Percentiles rank a stretch among this genome's conserved stretches.
phyloP scores from a whole-genome alignment of 2,797 vertebrate genomes.

The Acipenser ruthenus region DNA sequence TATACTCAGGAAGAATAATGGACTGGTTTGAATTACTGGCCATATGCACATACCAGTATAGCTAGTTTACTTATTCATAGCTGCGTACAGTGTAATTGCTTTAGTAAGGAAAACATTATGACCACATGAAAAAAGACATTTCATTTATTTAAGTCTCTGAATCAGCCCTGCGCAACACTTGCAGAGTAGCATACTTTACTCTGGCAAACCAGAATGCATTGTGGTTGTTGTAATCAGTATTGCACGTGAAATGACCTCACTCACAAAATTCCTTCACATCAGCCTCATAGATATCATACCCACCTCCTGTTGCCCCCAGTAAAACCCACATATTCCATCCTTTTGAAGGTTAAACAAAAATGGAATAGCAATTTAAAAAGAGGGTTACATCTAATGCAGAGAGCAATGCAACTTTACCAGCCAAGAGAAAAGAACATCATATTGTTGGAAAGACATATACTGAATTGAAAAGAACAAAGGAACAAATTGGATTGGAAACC shows the following conservation, averaged over 20 bases:
- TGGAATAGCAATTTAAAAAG: not conserved
- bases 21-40: too few species aligned
- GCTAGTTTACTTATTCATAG: too few species aligned
- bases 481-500: slow-evolving; percentile 1
- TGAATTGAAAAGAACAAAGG: not conserved
- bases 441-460: not conserved
- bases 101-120: too few species aligned
- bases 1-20: too few species aligned
- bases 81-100: too few species aligned
- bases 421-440: not conserved
- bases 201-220: not conserved
- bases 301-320: not conserved
- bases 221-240: slow-evolving; percentile 1
- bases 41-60: too few species aligned
- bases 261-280: not conserved
- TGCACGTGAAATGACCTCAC: not conserved
- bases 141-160: not conserved
- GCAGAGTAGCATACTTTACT: not conserved
- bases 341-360: not conserved
- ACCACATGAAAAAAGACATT: not conserved
- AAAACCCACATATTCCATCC: not conserved
- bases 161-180: not conserved
- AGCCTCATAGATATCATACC: not conserved
- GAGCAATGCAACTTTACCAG: not conserved
- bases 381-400: not conserved